Conservation (phyloP, 2,797 vertebrate genomes). For the Benthosema pterotum region DNA sequence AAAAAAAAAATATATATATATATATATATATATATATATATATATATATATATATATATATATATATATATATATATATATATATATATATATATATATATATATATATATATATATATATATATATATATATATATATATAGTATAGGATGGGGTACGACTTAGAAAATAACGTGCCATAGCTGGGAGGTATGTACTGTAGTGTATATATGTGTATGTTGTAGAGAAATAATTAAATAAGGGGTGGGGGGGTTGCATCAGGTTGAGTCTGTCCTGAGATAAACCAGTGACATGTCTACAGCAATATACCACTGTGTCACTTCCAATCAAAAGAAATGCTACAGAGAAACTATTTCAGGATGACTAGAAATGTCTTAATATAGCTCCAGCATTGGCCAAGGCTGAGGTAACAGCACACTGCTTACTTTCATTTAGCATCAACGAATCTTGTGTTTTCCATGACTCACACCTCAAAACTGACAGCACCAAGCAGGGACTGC, state of each 20-base stretch:
- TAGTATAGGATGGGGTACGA: no score
- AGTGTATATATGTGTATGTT: no score
- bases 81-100: no score
- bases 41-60: no score
- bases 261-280: constrained; percentile 12
- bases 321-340: constrained; percentile 8
- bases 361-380: constrained; percentile 13
- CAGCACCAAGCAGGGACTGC: constrained; percentile 31
- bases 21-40: no score
- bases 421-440: constrained; percentile 23
- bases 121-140: no score
- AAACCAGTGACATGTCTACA: not conserved
- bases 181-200: no score
- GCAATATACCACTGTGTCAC: constrained; percentile 20
- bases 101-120: no score
- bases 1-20: no score
- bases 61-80: no score
- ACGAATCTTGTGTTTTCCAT: constrained; percentile 36
- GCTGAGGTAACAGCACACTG: constrained; percentile 17
- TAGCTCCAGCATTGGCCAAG: constrained; percentile 4
- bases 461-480: constrained; percentile 28
- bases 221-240: no score
- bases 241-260: not conserved
- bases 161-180: no score
- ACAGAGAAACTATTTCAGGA: constrained; percentile 7